Evolutionary conservation across 37 sponge, comb jelly and placozoan species (phyloP).

Genomic region (Bolinopsis microptera): DNA sequence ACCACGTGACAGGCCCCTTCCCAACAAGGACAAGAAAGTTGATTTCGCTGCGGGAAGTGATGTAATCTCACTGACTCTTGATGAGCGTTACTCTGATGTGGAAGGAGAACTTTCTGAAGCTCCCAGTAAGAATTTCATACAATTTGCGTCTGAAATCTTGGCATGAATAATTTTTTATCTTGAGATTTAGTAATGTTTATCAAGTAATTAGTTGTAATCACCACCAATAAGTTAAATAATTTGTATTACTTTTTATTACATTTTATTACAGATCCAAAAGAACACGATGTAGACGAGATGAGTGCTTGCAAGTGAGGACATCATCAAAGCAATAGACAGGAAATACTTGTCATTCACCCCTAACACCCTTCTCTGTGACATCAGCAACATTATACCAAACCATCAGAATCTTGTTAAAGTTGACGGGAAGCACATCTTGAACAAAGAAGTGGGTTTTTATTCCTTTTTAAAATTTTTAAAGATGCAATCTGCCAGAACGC

Average conservation of each 20-base stretch:
- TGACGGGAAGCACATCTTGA: constrained; percentile 22
- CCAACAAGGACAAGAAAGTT: constrained; percentile 30
- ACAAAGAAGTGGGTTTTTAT: constrained; percentile 53
- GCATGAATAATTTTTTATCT: too few species aligned
- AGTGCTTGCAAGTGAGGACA: constrained; percentile 50
- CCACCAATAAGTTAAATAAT: too few species aligned
- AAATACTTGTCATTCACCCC: constrained; percentile 59
- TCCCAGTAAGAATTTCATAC: neutral
- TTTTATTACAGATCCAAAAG: neutral
- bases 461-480: too few species aligned
- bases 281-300: neutral
- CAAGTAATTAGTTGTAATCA: too few species aligned
- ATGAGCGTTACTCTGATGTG: neutral
- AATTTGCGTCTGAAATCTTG: too few species aligned
- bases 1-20: neutral
- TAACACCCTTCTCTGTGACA: constrained; percentile 58
- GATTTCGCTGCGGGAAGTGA: constrained; percentile 51
- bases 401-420: constrained; percentile 35
- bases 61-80: constrained; percentile 50
- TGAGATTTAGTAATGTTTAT: too few species aligned
- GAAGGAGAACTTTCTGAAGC: neutral
- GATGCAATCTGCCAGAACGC: too few species aligned
- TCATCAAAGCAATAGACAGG: constrained; percentile 24
- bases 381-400: constrained; percentile 57
- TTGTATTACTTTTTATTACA: too few species aligned